Conservation (phyloP, 2,888 invertebrate species). For the Allygus modestus region DNA sequence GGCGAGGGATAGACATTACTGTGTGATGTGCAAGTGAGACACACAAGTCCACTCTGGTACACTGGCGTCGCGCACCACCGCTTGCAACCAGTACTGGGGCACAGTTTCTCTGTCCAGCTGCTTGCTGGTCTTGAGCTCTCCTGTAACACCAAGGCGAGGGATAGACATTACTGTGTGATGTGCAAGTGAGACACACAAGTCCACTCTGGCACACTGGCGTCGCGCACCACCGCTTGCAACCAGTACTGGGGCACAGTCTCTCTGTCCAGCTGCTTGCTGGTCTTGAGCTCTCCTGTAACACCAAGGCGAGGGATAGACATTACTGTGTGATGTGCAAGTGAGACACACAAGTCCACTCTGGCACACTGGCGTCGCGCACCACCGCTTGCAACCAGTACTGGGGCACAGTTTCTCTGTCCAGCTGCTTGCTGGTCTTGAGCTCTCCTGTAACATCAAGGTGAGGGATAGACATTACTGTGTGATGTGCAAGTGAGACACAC, state of each 20-base stretch:
- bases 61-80: conserved; percentile 91
- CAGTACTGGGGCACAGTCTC: conserved; percentile 85
- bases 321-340: no score
- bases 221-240: conserved; percentile 90
- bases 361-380: no score
- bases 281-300: conserved; percentile 84
- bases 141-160: conserved; percentile 75
- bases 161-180: conserved; percentile 84
- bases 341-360: no score
- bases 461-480: no score
- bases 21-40: conserved; percentile 86
- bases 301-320: no score
- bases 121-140: conserved; percentile 85
- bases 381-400: no score
- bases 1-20: conserved; percentile 83
- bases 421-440: no score
- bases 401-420: no score
- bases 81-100: conserved; percentile 84
- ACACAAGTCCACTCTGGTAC: conserved; percentile 88
- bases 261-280: conserved; percentile 86
- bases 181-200: conserved; percentile 89
- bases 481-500: no score
- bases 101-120: conserved; percentile 88
- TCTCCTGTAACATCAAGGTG: no score
- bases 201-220: conserved; percentile 87